Percentiles rank a stretch among this genome's conserved stretches.
These are phyloP conservation scores for Cheilosia soror DNA, from an alignment of 2,888 invertebrate genomes.

Conservation along the genomic window DNA sequence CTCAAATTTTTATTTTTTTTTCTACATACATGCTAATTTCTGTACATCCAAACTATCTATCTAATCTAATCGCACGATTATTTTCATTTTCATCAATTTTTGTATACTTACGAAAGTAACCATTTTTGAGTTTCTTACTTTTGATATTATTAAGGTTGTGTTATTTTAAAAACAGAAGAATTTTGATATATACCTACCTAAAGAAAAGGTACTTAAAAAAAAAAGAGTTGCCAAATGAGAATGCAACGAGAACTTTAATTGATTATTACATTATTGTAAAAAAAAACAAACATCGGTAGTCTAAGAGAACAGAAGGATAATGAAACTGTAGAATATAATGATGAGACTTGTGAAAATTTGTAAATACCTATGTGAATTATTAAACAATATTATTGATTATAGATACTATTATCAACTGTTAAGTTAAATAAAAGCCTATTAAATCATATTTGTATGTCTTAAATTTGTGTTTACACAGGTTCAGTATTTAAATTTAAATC, in stretches of 20 bases:
- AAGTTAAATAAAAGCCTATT: conserved; percentile 72
- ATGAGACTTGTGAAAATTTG: conserved; percentile 65
- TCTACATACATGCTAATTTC: background rate
- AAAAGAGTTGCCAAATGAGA: conserved; percentile 7
- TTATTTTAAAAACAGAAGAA: conserved; percentile 43
- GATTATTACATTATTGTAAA: conserved; percentile 25
- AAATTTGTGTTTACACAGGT: background rate
- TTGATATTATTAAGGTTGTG: conserved; percentile 69
- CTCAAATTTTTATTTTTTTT: conserved; percentile 32
- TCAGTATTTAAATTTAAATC: too few species aligned
- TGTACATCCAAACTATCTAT: conserved; percentile 2
- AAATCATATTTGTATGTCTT: conserved; percentile 26
- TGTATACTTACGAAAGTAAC: conserved; percentile 6
- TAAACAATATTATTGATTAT: conserved; percentile 62
- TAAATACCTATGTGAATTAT: conserved; percentile 73
- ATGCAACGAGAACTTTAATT: conserved; percentile 4
- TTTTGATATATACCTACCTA: conserved; percentile 11
- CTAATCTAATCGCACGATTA: background rate
- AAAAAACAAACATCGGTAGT: background rate
- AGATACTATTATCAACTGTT: conserved; percentile 70
- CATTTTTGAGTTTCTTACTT: conserved; percentile 39
- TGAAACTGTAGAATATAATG: conserved; percentile 51
- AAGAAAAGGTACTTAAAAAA: background rate
- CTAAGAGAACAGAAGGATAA: conserved; percentile 13
- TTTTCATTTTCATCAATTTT: conserved; percentile 7